phyloP scores from a whole-genome alignment of 2,113 vertebrate species.

The Anolis carolinensis region DNA sequence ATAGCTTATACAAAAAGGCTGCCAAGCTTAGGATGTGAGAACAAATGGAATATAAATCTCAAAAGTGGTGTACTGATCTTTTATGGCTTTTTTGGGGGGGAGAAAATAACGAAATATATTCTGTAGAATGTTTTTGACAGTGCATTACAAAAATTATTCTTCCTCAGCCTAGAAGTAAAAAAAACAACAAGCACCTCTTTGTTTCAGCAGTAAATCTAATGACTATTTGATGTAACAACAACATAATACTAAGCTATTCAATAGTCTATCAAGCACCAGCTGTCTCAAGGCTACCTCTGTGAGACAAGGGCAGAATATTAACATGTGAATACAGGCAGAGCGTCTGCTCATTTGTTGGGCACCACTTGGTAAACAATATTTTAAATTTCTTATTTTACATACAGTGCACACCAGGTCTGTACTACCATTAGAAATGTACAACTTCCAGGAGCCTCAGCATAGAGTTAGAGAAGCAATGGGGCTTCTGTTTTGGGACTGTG shows the following conservation, averaged over 20 bases:
- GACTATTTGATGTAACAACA: neutral
- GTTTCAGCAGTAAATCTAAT: constrained; percentile 6
- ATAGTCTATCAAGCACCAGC: constrained; percentile 2
- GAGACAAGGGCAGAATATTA: constrained; percentile 43
- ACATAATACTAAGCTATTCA: neutral
- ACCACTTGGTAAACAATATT: constrained; percentile 1
- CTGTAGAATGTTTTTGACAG: constrained; percentile 35
- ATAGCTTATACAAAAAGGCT: neutral
- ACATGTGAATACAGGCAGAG: neutral
- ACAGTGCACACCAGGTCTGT: neutral
- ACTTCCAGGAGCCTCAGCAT: neutral
- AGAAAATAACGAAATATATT: constrained; percentile 25
- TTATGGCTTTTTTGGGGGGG: constrained; percentile 18
- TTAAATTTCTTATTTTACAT: neutral
- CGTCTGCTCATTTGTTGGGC: constrained; percentile 49
- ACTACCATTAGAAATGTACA: neutral
- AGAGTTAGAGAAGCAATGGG: neutral
- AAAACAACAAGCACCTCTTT: neutral
- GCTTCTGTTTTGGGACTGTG: constrained; percentile 21
- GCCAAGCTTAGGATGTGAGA: neutral
- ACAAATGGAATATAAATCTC: neutral
- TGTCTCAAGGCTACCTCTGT: constrained; percentile 74
- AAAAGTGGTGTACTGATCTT: neutral
- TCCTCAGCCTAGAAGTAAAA: constrained; percentile 24
- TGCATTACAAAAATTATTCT: constrained; percentile 24